Conservation (phyloP, 2,888 invertebrate genomes). For the Nezara viridula region DNA sequence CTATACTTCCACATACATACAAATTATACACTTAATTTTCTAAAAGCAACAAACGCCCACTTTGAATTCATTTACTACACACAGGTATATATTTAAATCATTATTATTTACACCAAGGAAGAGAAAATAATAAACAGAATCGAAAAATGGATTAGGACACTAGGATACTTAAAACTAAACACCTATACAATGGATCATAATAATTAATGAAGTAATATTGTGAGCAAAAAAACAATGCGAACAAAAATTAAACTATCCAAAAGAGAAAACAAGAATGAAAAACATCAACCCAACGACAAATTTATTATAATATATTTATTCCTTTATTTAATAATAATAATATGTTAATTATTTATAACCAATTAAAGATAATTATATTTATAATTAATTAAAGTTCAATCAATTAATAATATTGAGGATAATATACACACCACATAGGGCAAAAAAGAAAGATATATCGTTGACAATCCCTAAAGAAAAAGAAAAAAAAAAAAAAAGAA, state of each 20-base stretch:
- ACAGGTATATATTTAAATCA: not conserved
- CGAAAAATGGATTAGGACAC: conserved; percentile 59
- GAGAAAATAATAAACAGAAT: conserved; percentile 57
- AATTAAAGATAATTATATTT: conserved; percentile 56
- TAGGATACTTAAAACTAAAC: conserved; percentile 63
- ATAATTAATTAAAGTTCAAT: conserved; percentile 55
- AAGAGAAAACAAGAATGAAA: conserved; percentile 61
- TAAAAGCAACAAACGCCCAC: conserved; percentile 19
- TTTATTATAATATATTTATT: conserved; percentile 58
- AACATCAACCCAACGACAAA: conserved; percentile 61
- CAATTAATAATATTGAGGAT: conserved; percentile 52
- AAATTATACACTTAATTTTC: conserved; percentile 35
- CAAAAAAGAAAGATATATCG: conserved; percentile 52
- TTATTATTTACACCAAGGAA: conserved; percentile 54
- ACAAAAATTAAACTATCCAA: conserved; percentile 63
- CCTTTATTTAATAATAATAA: conserved; percentile 58
- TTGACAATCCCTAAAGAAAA: conserved; percentile 43
- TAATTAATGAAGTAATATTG: conserved; percentile 59
- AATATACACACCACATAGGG: conserved; percentile 44
- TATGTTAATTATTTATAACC: conserved; percentile 51
- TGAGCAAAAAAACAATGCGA: conserved; percentile 63
- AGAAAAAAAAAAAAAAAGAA: conserved; percentile 39
- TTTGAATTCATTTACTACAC: conserved; percentile 22
- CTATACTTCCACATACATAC: conserved; percentile 17
- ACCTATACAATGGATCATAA: conserved; percentile 61